Evolutionary conservation across 1,140 invertebrate genomes (phyloP).

Genomic region (Aphis gossypii): DNA sequence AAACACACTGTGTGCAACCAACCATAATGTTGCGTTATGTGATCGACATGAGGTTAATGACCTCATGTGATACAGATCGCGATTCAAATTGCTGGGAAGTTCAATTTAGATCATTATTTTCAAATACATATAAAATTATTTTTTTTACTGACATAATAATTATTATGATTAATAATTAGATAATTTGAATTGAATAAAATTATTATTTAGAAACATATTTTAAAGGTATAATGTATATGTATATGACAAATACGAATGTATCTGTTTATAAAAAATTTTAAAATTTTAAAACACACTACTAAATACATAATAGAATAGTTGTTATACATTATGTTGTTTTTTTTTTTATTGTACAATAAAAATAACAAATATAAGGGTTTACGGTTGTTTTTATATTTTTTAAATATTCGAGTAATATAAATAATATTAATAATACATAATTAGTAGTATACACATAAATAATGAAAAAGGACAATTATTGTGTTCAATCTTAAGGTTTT

Average conservation of each 20-base stretch:
- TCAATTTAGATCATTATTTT: slow-evolving; percentile 33
- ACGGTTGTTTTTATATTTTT: too few relatives aligned
- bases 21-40: slow-evolving; percentile 27
- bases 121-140: background rate
- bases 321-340: background rate
- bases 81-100: background rate
- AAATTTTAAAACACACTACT: background rate
- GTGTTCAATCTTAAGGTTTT: too few relatives aligned
- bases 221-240: background rate
- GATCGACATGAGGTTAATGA: slow-evolving; percentile 41
- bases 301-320: background rate
- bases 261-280: background rate
- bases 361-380: background rate
- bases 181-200: slow-evolving; percentile 13
- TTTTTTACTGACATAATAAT: background rate
- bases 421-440: too few relatives aligned
- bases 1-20: slow-evolving; percentile 31
- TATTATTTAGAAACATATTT: background rate
- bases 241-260: background rate
- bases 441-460: too few relatives aligned
- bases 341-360: background rate
- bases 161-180: background rate
- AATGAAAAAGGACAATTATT: too few relatives aligned
- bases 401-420: too few relatives aligned
- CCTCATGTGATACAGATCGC: slow-evolving; percentile 18